These are phyloP conservation scores for Falcunculus frontatus DNA, from an alignment of 2,113 vertebrate genomes.

Conservation along the genomic window DNA sequence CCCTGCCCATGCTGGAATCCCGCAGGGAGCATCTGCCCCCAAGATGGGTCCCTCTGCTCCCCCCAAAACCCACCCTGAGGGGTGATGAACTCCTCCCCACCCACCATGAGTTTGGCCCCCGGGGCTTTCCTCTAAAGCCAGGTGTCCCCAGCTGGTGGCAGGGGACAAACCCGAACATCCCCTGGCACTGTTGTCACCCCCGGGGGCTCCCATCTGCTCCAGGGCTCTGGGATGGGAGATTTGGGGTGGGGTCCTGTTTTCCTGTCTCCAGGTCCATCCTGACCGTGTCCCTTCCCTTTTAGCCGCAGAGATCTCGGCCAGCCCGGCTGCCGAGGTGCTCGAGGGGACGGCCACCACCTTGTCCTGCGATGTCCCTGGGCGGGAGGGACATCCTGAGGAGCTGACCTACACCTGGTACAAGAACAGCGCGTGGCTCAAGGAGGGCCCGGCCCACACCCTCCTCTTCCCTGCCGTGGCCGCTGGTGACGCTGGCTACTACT, in stretches of 20 bases:
- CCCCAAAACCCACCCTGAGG: neutral
- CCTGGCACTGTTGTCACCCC: neutral
- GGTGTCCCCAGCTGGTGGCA: neutral
- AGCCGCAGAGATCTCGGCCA: conserved; percentile 58
- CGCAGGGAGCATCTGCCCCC: neutral
- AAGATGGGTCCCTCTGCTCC: rapidly evolving
- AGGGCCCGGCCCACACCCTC: neutral
- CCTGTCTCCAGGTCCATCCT: rapidly evolving
- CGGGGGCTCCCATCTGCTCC: neutral
- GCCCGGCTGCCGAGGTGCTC: neutral
- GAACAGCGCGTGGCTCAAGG: conserved; percentile 55
- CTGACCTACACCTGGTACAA: conserved; percentile 71
- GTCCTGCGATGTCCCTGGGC: conserved; percentile 49
- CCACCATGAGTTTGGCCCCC: rapidly evolving
- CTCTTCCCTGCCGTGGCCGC: neutral
- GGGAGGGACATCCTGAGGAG: neutral
- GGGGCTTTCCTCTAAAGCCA: neutral
- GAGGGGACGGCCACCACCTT: conserved; percentile 64
- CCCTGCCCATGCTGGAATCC: rapidly evolving
- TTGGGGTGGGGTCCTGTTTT: rapidly evolving
- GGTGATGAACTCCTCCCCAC: neutral
- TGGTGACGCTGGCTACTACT: conserved; percentile 53
- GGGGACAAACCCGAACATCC: rapidly evolving
- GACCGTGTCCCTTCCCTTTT: rapidly evolving
- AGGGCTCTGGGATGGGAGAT: rapidly evolving